phyloP scores from a whole-genome alignment of 2,113 vertebrate species.

The Sakesphorus luctuosus region DNA sequence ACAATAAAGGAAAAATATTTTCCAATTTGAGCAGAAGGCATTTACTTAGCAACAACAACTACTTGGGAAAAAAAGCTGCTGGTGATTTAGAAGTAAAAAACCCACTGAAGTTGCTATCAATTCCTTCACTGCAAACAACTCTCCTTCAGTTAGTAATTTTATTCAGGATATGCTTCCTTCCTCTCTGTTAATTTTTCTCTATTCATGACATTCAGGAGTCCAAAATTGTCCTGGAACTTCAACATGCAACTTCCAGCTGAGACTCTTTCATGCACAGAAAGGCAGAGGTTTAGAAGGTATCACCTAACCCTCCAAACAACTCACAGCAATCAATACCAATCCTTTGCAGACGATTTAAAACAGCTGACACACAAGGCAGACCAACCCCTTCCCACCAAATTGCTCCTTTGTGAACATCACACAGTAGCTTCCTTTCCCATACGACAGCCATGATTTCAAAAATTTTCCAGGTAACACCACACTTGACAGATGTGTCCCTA shows the following conservation, averaged over 20 bases:
- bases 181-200: background rate
- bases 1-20: background rate
- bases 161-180: background rate
- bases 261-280: background rate
- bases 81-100: background rate
- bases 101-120: background rate
- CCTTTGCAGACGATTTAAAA: background rate
- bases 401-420: background rate
- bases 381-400: background rate
- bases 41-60: background rate
- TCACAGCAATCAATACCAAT: background rate
- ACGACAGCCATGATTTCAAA: background rate
- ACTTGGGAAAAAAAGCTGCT: background rate
- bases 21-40: background rate
- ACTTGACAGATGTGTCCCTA: background rate
- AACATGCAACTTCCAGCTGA: background rate
- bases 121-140: background rate
- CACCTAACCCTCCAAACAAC: background rate
- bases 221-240: background rate
- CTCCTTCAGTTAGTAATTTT: background rate
- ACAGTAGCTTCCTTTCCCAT: background rate
- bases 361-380: background rate
- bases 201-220: background rate
- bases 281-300: background rate
- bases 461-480: background rate